phyloP scores from a whole-genome alignment of 2,113 vertebrate species.

The Lynx canadensis region DNA sequence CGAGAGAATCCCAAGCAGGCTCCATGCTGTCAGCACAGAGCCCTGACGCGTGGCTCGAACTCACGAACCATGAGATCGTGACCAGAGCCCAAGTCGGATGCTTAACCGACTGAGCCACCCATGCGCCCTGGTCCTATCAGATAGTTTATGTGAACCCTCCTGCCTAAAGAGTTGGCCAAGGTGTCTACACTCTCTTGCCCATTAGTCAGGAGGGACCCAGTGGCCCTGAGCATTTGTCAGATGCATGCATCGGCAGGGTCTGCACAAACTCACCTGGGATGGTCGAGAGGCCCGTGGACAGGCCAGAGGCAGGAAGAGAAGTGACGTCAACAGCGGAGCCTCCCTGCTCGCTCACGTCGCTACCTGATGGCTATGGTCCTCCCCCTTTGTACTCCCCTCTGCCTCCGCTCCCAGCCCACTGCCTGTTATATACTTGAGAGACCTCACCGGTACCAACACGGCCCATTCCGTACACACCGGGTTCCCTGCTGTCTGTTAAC shows the following conservation, averaged over 20 bases:
- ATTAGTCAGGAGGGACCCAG: background rate
- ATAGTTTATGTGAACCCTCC: background rate
- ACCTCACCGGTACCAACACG: background rate
- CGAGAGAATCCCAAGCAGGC: too few relatives aligned
- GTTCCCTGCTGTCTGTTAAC: background rate
- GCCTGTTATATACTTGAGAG: background rate
- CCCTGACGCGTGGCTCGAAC: too few relatives aligned
- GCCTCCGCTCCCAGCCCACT: rapidly evolving
- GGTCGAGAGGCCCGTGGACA: background rate
- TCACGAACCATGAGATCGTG: too few relatives aligned
- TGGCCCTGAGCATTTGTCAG: background rate
- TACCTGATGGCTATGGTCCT: background rate
- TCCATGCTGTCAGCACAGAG: too few relatives aligned
- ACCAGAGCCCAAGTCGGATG: too few relatives aligned
- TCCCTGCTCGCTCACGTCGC: background rate
- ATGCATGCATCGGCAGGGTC: background rate
- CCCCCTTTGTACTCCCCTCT: background rate
- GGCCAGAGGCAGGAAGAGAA: background rate
- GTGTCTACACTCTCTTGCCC: background rate
- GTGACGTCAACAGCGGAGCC: too few relatives aligned
- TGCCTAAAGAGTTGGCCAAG: background rate
- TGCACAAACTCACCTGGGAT: background rate
- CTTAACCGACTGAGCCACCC: too few relatives aligned
- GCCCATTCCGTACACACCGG: background rate
- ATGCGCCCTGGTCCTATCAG: too few relatives aligned